A percentile compares a stretch with the other conserved stretches of the same genome.
Evolutionary conservation across 2,888 invertebrate species (phyloP).

Genomic region (Zygothrica quintamaculata): DNA sequence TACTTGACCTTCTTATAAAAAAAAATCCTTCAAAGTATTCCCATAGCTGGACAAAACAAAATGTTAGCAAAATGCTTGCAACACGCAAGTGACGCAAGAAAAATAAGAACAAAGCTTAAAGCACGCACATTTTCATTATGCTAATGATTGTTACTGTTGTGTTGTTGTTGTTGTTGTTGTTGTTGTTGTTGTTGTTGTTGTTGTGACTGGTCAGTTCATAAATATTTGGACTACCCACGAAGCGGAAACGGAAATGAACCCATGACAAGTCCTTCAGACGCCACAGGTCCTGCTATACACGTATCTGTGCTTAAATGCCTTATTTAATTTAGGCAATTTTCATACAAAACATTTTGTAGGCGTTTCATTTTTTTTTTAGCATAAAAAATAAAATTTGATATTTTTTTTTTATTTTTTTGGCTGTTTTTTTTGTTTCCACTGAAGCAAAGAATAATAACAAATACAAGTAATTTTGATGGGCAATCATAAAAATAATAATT

Average conservation of each 20-base stretch:
- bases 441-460: too few species aligned
- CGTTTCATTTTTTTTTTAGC: conserved; percentile 13
- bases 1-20: conserved; percentile 5
- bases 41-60: conserved; percentile 42
- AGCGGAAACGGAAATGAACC: conserved; percentile 47
- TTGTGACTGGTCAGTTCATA: conserved; percentile 46
- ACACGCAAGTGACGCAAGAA: conserved; percentile 56
- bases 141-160: conserved; percentile 64
- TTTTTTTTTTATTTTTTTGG: too few species aligned
- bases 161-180: conserved; percentile 10
- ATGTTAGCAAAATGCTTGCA: conserved; percentile 49
- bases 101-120: conserved; percentile 37
- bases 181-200: conserved; percentile 19
- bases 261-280: conserved; percentile 39
- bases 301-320: conserved; percentile 36
- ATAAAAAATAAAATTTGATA: not conserved
- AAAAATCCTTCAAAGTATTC: not conserved
- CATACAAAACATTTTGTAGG: too few species aligned
- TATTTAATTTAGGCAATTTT: conserved; percentile 14
- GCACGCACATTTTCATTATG: conserved; percentile 76
- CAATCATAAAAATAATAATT: conserved; percentile 15
- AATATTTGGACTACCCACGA: conserved; percentile 54
- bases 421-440: too few species aligned
- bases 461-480: conserved; percentile 6
- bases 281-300: conserved; percentile 14